These are phyloP conservation scores for Gymnarchus niloticus DNA, from an alignment of 2,113 vertebrate genomes.

Conservation along the genomic window DNA sequence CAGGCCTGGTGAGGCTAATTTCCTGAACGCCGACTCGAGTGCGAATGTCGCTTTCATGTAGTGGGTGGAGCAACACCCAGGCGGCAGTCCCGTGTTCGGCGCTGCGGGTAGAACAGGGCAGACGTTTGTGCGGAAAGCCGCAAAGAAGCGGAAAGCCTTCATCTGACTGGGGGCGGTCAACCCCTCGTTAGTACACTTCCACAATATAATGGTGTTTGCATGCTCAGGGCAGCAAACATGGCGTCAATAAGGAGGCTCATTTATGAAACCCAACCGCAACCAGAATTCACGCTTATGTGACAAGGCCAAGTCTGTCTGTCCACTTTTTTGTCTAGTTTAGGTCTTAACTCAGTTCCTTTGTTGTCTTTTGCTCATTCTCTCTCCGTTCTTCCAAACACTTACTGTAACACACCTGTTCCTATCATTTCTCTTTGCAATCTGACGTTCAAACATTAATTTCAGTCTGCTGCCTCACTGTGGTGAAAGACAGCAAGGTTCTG, in stretches of 20 bases:
- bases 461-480: conserved; percentile 6
- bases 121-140: neutral
- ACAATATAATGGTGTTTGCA: neutral
- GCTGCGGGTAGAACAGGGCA: neutral
- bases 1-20: conserved; percentile 21
- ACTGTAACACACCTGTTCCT: neutral
- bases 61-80: neutral
- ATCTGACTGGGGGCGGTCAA: conserved; percentile 10
- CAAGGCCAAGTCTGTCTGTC: neutral
- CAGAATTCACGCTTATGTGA: neutral
- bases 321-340: neutral
- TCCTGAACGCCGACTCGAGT: conserved; percentile 18
- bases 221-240: conserved; percentile 1
- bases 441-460: conserved; percentile 4
- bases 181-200: conserved; percentile 3
- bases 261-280: conserved; percentile 14
- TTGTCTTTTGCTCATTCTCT: neutral
- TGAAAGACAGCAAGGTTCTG: neutral
- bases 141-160: neutral
- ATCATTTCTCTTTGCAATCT: neutral
- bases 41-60: conserved; percentile 5
- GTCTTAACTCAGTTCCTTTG: neutral
- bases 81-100: neutral
- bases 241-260: conserved; percentile 6
- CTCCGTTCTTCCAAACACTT: neutral